phyloP scores from a whole-genome alignment of 2,888 invertebrate genomes.

The Tribolium freemani region DNA sequence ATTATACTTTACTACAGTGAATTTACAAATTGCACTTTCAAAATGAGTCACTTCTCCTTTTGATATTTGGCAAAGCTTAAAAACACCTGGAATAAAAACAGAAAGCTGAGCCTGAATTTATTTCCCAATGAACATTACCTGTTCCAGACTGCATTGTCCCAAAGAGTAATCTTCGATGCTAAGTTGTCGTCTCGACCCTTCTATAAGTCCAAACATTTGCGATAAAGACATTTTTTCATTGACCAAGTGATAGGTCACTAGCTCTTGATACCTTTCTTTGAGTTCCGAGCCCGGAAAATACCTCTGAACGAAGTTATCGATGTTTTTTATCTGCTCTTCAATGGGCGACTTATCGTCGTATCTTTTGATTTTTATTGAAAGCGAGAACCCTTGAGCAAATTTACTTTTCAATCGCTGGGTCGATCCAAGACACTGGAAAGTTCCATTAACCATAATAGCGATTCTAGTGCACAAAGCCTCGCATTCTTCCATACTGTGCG shows the following conservation, averaged over 20 bases:
- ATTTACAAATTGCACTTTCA: no score
- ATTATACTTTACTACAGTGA: no score
- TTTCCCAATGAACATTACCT: conserved; percentile 59
- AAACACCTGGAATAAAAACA: conserved; percentile 68
- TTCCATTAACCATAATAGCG: conserved; percentile 88
- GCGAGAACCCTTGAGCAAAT: conserved; percentile 75
- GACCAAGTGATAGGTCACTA: conserved; percentile 79
- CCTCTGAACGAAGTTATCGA: conserved; percentile 57
- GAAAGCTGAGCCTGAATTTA: no score
- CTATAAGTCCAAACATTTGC: conserved; percentile 81
- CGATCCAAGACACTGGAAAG: conserved; percentile 84
- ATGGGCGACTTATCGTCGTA: conserved; percentile 11
- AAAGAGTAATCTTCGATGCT: conserved; percentile 82
- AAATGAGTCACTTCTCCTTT: conserved; percentile 12
- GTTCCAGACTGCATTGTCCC: conserved; percentile 83
- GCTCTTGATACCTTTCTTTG: conserved; percentile 80
- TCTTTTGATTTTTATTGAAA: conserved; percentile 66
- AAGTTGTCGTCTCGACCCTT: conserved; percentile 65
- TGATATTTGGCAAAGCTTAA: conserved; percentile 74
- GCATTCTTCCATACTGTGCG: conserved; percentile 91
- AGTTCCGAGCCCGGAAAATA: conserved; percentile 60
- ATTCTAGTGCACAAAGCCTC: conserved; percentile 85
- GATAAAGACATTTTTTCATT: conserved; percentile 78
- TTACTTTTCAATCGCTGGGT: conserved; percentile 86
- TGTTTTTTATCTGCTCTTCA: conserved; percentile 42